Evolutionary conservation across 2,797 vertebrate genomes (phyloP), one percentile per base, ranked within the genome.

Genomic region (Hoplostethus mediterraneus): DNA sequence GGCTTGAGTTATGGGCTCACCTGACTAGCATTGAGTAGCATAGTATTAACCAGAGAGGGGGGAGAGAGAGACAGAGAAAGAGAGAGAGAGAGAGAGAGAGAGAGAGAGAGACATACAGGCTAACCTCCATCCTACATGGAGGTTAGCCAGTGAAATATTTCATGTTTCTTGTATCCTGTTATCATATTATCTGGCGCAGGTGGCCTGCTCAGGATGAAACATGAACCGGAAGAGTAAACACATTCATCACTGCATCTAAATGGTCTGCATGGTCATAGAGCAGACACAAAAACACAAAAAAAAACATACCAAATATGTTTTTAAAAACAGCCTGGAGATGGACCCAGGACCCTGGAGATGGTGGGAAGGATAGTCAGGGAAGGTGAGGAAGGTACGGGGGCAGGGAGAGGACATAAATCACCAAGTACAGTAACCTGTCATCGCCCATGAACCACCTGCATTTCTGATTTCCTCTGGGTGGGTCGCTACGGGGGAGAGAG

Each of bases 391-490:
- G 33, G 40, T 49, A 9, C 16, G 47, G 73, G 58, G 70, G 40
- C 52, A 80, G 6, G n/a, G 56, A 13, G 38, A 71, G 71, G 58
- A 76, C 74, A 90, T 90, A 80, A 86, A 91, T 89, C 89, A 89
- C 61, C 0, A 53, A 57, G 67, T 55, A 75, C 57, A 64, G 73
- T 56, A 71, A 21, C 63, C 63, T 73, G 76, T 74, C 67, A 52
- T 68, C 44, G 47, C 59, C 13, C 42, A 52, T 67, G 72, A 82
- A 63, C 31, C 67, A 52, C 64, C 59, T 63, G 67, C 33, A 67
- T 77, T 52, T 86, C 58, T 81, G 78, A 52, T 44, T 45, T 55
- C 63, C 52, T 55, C 36, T 25, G 63, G 51, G 51, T 45, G 38
- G 6, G 42, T 17, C 49, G 40, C 40, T 21, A 21, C 33, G 3